Evolutionary conservation across 2,888 invertebrate species (phyloP).

Genomic region (Metacarcinus magister): DNA sequence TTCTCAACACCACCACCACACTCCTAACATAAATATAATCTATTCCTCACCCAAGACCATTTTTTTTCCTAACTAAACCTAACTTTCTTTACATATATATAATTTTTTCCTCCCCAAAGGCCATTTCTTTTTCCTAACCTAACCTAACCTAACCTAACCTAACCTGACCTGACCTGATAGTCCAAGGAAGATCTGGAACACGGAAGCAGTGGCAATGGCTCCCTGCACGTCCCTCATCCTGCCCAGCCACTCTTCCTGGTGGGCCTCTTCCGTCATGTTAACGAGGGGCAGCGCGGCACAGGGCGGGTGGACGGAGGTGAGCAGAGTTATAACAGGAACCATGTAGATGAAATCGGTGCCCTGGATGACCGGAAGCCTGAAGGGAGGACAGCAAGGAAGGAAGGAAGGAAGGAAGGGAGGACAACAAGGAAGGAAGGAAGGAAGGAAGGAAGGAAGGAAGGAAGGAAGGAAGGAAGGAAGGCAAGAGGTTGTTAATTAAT

Average conservation of each 20-base stretch:
- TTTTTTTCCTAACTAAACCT: too few species aligned
- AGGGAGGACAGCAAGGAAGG: neutral
- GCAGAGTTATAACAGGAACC: constrained; percentile 91
- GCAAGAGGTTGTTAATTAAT: neutral
- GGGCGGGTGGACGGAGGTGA: constrained; percentile 90
- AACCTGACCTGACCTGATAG: constrained; percentile 84
- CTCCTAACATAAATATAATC: too few species aligned
- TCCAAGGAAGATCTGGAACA: constrained; percentile 91
- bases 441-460: neutral
- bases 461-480: neutral
- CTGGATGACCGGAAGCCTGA: constrained; percentile 84
- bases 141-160: neutral
- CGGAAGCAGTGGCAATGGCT: constrained; percentile 91
- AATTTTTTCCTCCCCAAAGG: neutral
- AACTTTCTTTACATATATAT: too few species aligned
- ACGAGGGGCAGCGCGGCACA: constrained; percentile 87
- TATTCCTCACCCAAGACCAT: too few species aligned
- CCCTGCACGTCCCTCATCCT: constrained; percentile 93
- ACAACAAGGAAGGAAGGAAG: neutral
- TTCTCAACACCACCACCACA: too few species aligned
- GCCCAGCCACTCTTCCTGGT: constrained; percentile 89
- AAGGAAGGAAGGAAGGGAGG: neutral
- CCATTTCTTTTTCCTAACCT: too few species aligned
- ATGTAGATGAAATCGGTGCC: constrained; percentile 92
- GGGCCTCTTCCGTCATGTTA: constrained; percentile 87